These are phyloP conservation scores for Cetoscarus ocellatus DNA, from an alignment of 2,797 vertebrate genomes.

Conservation along the genomic window DNA sequence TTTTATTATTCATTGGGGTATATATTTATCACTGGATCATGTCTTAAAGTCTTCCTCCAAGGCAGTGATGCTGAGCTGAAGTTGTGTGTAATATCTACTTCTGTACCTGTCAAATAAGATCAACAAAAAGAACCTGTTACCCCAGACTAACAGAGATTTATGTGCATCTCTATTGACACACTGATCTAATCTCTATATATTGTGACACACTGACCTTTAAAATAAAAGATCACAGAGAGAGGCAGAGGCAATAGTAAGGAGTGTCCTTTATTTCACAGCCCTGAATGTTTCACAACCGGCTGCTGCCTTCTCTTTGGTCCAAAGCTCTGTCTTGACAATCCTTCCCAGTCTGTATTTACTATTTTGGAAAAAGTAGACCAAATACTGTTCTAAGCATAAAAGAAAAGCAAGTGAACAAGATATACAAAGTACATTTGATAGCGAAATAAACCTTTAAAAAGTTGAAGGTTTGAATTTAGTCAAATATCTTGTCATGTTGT, in stretches of 20 bases:
- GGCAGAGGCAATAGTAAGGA: neutral
- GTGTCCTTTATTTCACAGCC: neutral
- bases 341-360: no score
- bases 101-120: neutral
- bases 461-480: neutral
- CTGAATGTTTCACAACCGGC: neutral
- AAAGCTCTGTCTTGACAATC: neutral
- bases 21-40: no score
- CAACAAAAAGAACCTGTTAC: neutral
- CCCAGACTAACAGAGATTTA: neutral
- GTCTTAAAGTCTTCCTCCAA: no score
- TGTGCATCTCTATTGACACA: neutral
- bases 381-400: no score
- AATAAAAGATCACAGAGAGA: neutral
- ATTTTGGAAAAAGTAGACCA: no score
- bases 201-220: conserved; percentile 1
- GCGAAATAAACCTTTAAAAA: no score
- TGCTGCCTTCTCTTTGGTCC: neutral
- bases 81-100: neutral
- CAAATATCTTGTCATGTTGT: conserved; percentile 28
- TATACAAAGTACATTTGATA: no score
- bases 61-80: no score
- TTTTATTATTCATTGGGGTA: no score
- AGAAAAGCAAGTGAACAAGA: no score
- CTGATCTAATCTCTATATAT: neutral